Conservation (phyloP, 2,113 vertebrate genomes). For the Halcyon senegalensis region DNA sequence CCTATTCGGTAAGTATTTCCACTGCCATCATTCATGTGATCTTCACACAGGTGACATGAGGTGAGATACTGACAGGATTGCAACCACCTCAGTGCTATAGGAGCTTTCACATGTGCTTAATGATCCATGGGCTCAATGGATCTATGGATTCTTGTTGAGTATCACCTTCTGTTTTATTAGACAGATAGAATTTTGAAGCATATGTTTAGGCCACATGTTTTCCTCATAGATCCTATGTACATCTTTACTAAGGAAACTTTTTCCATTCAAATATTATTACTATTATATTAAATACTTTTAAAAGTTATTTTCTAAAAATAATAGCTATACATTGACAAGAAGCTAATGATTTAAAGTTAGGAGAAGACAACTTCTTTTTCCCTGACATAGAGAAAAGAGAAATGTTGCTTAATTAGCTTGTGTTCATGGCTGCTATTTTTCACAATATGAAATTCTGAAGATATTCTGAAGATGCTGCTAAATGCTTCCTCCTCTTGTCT, state of each 20-base stretch:
- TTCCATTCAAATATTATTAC: neutral
- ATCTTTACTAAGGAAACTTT: neutral
- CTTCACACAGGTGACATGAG: neutral
- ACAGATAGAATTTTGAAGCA: neutral
- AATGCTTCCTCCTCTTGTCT: neutral
- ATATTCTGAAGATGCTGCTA: neutral
- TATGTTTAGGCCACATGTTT: neutral
- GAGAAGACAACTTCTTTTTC: neutral
- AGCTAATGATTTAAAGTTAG: neutral
- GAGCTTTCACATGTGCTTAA: neutral
- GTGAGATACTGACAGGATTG: neutral
- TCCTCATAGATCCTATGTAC: neutral
- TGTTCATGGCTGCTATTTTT: neutral
- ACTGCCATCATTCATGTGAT: neutral
- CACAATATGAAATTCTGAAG: neutral
- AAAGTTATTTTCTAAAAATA: neutral
- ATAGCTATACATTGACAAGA: neutral
- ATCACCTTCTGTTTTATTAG: neutral
- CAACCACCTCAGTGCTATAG: no score
- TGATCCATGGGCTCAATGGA: neutral
- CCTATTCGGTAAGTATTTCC: accelerated
- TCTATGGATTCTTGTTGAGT: neutral
- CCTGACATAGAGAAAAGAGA: neutral
- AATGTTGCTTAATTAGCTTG: neutral
- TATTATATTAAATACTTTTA: neutral